Percentiles rank a stretch among this genome's conserved stretches.
Conservation (phyloP, 2,888 invertebrate genomes). For the Punctoribates punctum region DNA sequence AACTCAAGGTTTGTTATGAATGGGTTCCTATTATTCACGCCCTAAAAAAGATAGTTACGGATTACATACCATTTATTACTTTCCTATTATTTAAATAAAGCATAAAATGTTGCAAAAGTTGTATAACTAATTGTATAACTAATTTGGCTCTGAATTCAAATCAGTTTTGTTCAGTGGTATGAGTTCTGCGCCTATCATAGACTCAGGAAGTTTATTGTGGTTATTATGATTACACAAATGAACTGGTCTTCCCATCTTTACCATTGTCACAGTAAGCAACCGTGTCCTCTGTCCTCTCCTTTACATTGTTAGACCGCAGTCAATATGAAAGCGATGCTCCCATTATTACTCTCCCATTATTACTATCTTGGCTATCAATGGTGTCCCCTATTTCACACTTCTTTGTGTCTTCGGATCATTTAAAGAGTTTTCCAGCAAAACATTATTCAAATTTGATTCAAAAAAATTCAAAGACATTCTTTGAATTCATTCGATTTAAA, state of each 20-base stretch:
- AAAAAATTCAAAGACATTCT: too few species aligned
- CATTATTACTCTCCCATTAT: background rate
- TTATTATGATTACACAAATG: constrained; percentile 25
- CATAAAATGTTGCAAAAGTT: constrained; percentile 25
- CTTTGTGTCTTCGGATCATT: background rate
- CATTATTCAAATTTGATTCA: background rate
- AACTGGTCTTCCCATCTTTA: background rate
- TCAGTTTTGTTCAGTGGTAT: background rate
- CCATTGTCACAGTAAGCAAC: constrained; percentile 1
- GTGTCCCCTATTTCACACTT: constrained; percentile 15
- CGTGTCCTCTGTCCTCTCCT: constrained; percentile 9
- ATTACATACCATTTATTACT: constrained; percentile 21
- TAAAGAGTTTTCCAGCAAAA: constrained; percentile 9
- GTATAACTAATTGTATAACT: constrained; percentile 1
- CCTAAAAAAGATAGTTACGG: constrained; percentile 23
- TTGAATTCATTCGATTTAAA: too few species aligned
- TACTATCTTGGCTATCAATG: background rate
- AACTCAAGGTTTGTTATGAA: background rate
- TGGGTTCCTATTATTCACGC: constrained; percentile 19
- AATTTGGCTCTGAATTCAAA: background rate
- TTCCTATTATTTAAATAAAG: background rate
- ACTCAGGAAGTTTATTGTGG: constrained; percentile 22
- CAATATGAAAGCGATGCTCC: constrained; percentile 19
- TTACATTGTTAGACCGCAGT: constrained; percentile 2
- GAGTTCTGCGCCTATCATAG: background rate